Evolutionary conservation across 2,888 invertebrate genomes (phyloP), one percentile per base, ranked within the genome.

Genomic region (Agonopterix subpropinquella): DNA sequence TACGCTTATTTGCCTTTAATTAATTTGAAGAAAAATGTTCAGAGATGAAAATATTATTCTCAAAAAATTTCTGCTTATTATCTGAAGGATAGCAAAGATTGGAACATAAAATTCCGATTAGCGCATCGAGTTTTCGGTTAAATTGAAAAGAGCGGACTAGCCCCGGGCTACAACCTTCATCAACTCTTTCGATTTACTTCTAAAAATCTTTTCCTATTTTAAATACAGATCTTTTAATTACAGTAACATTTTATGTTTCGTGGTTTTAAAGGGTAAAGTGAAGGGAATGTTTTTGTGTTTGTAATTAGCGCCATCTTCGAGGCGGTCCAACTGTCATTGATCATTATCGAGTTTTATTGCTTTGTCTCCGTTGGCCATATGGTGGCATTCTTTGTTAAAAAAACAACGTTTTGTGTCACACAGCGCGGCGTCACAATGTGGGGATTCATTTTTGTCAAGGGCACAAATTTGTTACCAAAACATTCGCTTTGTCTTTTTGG

Each of bases 81-180:
- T 56, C 51, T 51, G 53, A 63, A 56, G 70, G 55, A 61, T 28
- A 28, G 28, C 28, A 28, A 28, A 59, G 63, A 76, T 74, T 70
- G 65, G 69, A 77, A 82, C 80, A 81, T 74, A 77, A 81, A 77
- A 79, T 82, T 80, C 65, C 80, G 78, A 83, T 86, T 85, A 84
- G 71, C 54, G 50, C 48, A 67, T 73, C 75, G 76, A 64, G 61
- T 60, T 70, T 67, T 64, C 65, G 57, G 62, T 67, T 62, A 73
- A 76, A 79, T 78, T 74, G 71, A 76, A 80, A 76, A 65, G 67
- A 75, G 60, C 65, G 67, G 62, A 62, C 58, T 63, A 54, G 77
- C 85, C 70, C 47, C 53, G 18, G 73, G 85, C 77, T 54, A 64
- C 64, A 70, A 70, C 75, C 70, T 73, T 80, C 76, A 80, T 81